Conservation (phyloP, 1,140 invertebrate genomes). For the Achatina immaculata region DNA sequence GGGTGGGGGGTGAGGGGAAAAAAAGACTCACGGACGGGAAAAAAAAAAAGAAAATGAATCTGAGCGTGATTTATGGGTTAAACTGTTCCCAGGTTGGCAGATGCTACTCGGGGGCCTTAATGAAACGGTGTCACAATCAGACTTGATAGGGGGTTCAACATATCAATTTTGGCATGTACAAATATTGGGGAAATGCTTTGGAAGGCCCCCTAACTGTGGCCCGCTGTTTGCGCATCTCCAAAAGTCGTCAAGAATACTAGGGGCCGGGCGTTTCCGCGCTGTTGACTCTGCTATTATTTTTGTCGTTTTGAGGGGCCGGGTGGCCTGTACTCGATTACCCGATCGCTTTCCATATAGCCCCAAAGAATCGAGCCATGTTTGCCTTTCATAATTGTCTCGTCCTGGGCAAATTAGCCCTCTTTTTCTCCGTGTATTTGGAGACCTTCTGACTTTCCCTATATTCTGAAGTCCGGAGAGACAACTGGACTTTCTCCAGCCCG, state of each 20-base stretch:
- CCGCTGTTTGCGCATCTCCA: neutral
- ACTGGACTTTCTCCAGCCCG: no score
- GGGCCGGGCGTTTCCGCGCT: neutral
- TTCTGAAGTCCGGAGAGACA: no score
- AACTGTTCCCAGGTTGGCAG: neutral
- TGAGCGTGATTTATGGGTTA: conserved; percentile 7
- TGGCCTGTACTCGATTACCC: neutral
- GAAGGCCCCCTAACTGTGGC: conserved; percentile 7
- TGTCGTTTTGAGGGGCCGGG: neutral
- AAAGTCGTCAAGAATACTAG: neutral
- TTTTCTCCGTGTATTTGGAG: no score
- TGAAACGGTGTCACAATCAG: neutral
- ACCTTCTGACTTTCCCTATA: no score
- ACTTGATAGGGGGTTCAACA: neutral
- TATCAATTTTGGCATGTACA: conserved; percentile 21
- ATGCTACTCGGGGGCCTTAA: conserved; percentile 7
- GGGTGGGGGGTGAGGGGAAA: no score
- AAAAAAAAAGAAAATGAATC: no score
- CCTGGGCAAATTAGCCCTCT: neutral
- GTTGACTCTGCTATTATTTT: conserved; percentile 19
- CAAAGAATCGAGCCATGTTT: neutral
- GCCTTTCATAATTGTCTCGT: conserved; percentile 15
- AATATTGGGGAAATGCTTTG: conserved; percentile 17
- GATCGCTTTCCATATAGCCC: neutral
- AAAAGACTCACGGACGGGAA: no score